Base-by-base conservation (phyloP, 1,140 invertebrate genomes). In the Dendrolimus kikuchii region DNA sequence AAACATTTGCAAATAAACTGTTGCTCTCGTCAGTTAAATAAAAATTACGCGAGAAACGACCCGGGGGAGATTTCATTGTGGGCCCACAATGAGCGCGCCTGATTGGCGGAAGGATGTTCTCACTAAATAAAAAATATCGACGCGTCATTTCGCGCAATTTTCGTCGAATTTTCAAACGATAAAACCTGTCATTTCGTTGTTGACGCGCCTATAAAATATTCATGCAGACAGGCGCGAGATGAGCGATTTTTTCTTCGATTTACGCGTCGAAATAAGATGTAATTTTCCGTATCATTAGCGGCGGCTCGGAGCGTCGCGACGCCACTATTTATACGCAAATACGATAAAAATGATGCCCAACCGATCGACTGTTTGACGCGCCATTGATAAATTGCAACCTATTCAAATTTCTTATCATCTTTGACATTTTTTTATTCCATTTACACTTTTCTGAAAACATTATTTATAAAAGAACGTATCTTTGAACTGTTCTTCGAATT, bases 271-370 rank as follows among this genome's bases (percentile, higher is more conserved):
- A 87, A 88, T 87, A 87, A 85, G 86, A 85, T 86, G 85, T 86
- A 82, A 87, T 88, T 88, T 88, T 88, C 86, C 86, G 82, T 81
- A 77, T 88, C 86, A 88, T 88, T 88, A 88, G 82, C 86, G 78
- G 68, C 76, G 81, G 73, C 72, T 79, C 66, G 73, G 74, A 76
- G 76, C 76, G 71, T 66, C 77, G 70, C 71, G 74, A 73, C 67
- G 72, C 62, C 81, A 86, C 82, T 86, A 86, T 86, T 84, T 86
- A 86, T 84, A 86, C 80, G 81, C 81, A 84, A 86, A 86, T 86
- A 86, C 77, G 79, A 80, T 86, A 86, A 84, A 81, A 82, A 86
- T 82, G 79, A 84, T 74, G 76, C 77, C 78, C 76, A 64, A 59
- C 68, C 76, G 76, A 80, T 83, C 80, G 79, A 75, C 75, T 86